Conservation (phyloP, 2,888 invertebrate species). For the Tinea pellionella region DNA sequence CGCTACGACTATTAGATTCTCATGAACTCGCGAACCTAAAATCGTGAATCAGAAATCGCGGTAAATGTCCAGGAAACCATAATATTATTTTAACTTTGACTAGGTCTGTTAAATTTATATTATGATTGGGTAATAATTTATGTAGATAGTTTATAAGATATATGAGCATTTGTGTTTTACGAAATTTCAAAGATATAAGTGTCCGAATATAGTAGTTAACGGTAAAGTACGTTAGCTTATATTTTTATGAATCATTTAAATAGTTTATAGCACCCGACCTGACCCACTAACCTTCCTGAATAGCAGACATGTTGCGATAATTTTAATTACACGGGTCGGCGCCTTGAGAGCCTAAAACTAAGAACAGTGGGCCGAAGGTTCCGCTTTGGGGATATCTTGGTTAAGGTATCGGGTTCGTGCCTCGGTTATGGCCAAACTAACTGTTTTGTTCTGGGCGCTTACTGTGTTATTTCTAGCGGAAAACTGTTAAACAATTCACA, state of each 20-base stretch:
- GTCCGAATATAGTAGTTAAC: not conserved
- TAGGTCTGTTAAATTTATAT: not conserved
- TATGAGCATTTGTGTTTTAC: not conserved
- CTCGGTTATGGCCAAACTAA: slow-evolving; percentile 39
- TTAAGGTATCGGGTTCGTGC: slow-evolving; percentile 29
- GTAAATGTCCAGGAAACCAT: not conserved
- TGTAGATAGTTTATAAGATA: no score
- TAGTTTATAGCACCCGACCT: not conserved
- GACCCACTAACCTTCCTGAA: not conserved
- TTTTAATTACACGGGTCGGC: not conserved
- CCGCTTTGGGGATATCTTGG: slow-evolving; percentile 44
- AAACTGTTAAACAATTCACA: slow-evolving; percentile 13
- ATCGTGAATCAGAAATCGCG: not conserved
- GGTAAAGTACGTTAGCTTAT: not conserved
- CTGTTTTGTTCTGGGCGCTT: slow-evolving; percentile 27
- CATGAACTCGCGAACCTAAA: not conserved
- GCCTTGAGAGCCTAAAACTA: not conserved
- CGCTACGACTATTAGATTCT: no score
- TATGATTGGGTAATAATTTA: not conserved
- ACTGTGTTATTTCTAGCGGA: slow-evolving; percentile 10
- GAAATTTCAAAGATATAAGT: not conserved
- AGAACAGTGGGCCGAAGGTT: slow-evolving; percentile 31
- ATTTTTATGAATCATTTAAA: not conserved
- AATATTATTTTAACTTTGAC: no score
- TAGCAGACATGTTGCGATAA: slow-evolving; percentile 2